These are phyloP conservation scores for Copsychus sechellarum DNA, from an alignment of 2,113 vertebrate genomes.

Conservation along the genomic window DNA sequence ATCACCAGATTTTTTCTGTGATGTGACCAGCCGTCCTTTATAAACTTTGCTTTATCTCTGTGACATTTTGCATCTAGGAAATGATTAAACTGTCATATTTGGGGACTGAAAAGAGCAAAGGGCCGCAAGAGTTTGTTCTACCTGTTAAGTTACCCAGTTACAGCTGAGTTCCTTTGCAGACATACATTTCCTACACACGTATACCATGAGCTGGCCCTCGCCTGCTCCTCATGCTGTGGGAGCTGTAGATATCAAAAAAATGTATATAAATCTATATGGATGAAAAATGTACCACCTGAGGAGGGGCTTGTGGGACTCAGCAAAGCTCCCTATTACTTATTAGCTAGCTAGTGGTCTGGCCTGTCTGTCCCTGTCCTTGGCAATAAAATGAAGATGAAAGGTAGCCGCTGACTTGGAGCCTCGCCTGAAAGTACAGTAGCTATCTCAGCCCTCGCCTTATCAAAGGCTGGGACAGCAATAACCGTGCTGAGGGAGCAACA, in stretches of 20 bases:
- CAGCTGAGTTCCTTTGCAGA: not conserved
- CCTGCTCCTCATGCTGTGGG: not conserved
- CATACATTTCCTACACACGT: not conserved
- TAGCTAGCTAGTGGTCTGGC: constrained; percentile 79
- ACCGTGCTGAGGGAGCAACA: constrained; percentile 83
- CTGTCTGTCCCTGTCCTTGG: constrained; percentile 84
- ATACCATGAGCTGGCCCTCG: not conserved
- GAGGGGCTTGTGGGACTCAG: constrained; percentile 73
- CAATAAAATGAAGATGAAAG: constrained; percentile 89
- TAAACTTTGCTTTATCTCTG: constrained; percentile 49
- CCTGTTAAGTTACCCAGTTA: constrained; percentile 27
- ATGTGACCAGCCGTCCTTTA: constrained; percentile 37
- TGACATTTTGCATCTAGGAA: constrained; percentile 36
- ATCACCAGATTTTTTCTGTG: constrained; percentile 46
- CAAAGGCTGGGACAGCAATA: constrained; percentile 80
- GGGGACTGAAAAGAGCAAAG: constrained; percentile 41
- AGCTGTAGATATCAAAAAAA: not conserved
- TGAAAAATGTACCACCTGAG: constrained; percentile 45
- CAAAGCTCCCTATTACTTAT: constrained; percentile 87
- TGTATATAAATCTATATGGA: not conserved
- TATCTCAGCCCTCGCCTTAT: constrained; percentile 89
- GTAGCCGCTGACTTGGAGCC: constrained; percentile 84
- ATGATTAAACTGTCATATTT: constrained; percentile 60
- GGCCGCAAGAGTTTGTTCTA: constrained; percentile 37
- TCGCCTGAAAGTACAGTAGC: constrained; percentile 86